Evolutionary conservation across 2,888 invertebrate species (phyloP), one percentile per base, ranked within the genome.

Genomic region (Bursaphelenchus okinawaensis): DNA sequence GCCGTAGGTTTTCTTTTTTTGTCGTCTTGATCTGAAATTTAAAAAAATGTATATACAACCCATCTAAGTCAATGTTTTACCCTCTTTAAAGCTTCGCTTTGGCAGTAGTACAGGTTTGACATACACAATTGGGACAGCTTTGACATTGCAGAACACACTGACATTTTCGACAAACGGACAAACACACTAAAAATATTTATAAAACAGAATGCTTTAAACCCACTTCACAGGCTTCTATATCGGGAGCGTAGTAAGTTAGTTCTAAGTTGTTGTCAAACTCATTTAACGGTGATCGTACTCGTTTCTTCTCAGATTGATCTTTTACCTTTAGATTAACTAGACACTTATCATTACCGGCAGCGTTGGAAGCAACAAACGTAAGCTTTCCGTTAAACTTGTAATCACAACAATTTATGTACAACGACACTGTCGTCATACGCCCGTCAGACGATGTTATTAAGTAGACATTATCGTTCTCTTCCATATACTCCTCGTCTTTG

Each of bases 351-450:
- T 57, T 58, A n/a, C 75, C 75, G 12, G 24, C 19, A 51, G 77
- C 74, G 59, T 75, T 75, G 24, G 61, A 68, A 9, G 76, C 75
- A 23, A 76, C 63, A 56, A 75, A 75, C 8, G 72, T 68, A 40
- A 60, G 28, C 28, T 29, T 23, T 2, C 75, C 76, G 26, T 55
- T 88, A 0, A 92, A 89, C 86, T 91, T 90, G 82, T 90, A 89
- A 0, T 91, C 89, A 76, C 90, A 7, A 9, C 31, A 7, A 12
- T 7, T 29, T 88, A 64, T 81, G 80, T 74, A 93, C 90, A 79
- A 89, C 89, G 24, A 93, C 85, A 16, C 89, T 88, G 75, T 90
- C 91, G 73, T 89, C 90, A 83, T 92, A 92, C 88, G 90, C 91
- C 81, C 92, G 91, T 88, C 91, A 90, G 78, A 93, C 92, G 0